Evolutionary conservation across 2,113 vertebrate genomes (phyloP).

Genomic region (Saguinus midas): DNA sequence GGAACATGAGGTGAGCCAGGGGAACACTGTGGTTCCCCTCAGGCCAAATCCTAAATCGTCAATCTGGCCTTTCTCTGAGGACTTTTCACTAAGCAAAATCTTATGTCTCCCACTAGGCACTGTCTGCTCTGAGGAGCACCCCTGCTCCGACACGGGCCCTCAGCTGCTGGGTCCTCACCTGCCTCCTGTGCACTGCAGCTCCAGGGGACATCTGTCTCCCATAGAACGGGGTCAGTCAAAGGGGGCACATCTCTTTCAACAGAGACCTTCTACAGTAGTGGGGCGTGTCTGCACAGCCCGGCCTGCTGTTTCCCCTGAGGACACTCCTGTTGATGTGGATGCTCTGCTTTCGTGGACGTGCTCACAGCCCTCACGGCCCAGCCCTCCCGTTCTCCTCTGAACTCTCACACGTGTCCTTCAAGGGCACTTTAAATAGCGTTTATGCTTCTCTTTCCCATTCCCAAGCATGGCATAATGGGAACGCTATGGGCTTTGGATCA

Average conservation of each 20-base stretch:
- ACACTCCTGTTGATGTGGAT: background rate
- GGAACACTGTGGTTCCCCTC: background rate
- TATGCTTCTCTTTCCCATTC: background rate
- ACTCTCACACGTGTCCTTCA: background rate
- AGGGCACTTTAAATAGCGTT: background rate
- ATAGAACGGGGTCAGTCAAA: background rate
- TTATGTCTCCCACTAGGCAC: background rate
- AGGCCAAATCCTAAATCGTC: background rate
- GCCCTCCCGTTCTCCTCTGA: background rate
- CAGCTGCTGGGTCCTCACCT: background rate
- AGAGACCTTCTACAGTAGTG: background rate
- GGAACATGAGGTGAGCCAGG: background rate
- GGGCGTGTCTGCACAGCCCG: no score
- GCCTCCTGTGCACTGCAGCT: background rate
- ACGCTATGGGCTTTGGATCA: background rate
- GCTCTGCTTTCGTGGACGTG: background rate
- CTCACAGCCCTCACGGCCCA: fast-evolving
- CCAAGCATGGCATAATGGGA: background rate
- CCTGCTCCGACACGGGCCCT: background rate
- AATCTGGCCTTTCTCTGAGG: background rate
- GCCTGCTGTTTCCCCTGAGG: background rate
- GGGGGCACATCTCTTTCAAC: background rate
- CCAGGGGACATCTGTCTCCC: background rate
- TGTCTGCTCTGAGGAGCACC: background rate
- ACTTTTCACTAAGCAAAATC: background rate